Evolutionary conservation across 2,888 invertebrate species (phyloP).

Genomic region (Drosophila rellima): DNA sequence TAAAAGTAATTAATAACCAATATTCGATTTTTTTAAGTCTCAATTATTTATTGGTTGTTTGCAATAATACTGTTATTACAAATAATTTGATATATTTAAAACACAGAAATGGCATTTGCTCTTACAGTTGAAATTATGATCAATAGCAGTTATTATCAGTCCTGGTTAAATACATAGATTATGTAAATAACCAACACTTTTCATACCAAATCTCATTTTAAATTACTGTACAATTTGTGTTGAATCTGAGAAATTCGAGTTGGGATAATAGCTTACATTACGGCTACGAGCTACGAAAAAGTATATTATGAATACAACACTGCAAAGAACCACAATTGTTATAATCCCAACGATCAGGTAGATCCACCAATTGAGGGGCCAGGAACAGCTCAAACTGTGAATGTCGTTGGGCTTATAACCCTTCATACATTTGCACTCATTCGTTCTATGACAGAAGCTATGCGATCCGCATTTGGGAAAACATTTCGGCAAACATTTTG

Average conservation of each 20-base stretch:
- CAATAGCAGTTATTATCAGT: too few species aligned
- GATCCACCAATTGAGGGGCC: slow-evolving; percentile 17
- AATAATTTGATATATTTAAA: too few species aligned
- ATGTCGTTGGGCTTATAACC: slow-evolving; percentile 3
- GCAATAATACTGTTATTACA: too few species aligned
- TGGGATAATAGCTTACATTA: slow-evolving; percentile 30
- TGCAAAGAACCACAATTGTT: neutral
- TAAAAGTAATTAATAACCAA: too few species aligned
- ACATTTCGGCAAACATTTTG: slow-evolving; percentile 10
- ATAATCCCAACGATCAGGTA: slow-evolving; percentile 6
- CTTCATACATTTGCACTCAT: slow-evolving; percentile 16
- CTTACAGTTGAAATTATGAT: too few species aligned
- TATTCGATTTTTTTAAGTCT: too few species aligned
- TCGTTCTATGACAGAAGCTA: slow-evolving; percentile 9
- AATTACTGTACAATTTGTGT: neutral
- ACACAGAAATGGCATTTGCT: too few species aligned
- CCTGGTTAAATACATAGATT: too few species aligned
- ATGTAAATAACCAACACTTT: too few species aligned
- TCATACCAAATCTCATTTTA: too few species aligned
- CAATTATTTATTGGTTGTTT: too few species aligned
- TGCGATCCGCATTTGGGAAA: slow-evolving; percentile 21
- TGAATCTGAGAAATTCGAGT: slow-evolving; percentile 12
- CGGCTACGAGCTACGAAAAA: neutral
- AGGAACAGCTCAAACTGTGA: slow-evolving; percentile 6
- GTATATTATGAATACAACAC: neutral